Evolutionary conservation across 1,140 invertebrate species (phyloP).

Genomic region (Brachionus rotundiformis): DNA sequence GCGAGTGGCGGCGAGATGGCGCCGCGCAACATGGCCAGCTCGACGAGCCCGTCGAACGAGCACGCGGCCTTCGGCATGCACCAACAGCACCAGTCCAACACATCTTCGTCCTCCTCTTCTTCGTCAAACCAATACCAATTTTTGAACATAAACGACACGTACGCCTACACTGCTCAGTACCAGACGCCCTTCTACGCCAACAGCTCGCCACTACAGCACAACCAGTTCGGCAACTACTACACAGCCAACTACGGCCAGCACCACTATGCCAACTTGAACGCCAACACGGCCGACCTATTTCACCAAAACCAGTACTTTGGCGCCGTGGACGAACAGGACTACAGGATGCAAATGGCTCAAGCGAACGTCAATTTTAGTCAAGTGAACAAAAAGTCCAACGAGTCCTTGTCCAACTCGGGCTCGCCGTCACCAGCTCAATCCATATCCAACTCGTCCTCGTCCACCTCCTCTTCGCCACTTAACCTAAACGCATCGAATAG

Average conservation of each 20-base stretch:
- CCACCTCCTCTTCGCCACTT: conserved; percentile 41
- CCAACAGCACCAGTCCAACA: conserved; percentile 39
- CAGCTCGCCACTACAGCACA: conserved; percentile 9
- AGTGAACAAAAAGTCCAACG: conserved; percentile 6
- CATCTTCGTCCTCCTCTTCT: not conserved
- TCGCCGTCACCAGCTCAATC: conserved; percentile 49
- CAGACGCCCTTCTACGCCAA: not conserved
- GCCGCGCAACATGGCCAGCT: not conserved
- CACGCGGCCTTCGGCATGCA: not conserved
- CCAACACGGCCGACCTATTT: not conserved
- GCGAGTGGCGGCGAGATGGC: not conserved
- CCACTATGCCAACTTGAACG: not conserved
- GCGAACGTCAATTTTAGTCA: conserved; percentile 44
- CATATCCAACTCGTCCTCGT: conserved; percentile 47
- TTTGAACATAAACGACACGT: conserved; percentile 26
- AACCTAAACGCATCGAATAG: conserved; percentile 13
- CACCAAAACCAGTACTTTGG: conserved; percentile 36
- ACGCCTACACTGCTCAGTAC: not conserved
- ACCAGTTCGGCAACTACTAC: conserved; percentile 11
- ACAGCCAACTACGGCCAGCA: not conserved
- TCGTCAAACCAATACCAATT: conserved; percentile 37
- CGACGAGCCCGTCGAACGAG: not conserved
- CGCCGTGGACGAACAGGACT: conserved; percentile 4
- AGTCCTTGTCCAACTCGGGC: conserved; percentile 5
- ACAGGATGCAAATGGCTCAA: conserved; percentile 24